These are phyloP conservation scores for Drosophila ficusphila DNA, from an alignment of 1,140 invertebrate genomes.

Conservation along the genomic window DNA sequence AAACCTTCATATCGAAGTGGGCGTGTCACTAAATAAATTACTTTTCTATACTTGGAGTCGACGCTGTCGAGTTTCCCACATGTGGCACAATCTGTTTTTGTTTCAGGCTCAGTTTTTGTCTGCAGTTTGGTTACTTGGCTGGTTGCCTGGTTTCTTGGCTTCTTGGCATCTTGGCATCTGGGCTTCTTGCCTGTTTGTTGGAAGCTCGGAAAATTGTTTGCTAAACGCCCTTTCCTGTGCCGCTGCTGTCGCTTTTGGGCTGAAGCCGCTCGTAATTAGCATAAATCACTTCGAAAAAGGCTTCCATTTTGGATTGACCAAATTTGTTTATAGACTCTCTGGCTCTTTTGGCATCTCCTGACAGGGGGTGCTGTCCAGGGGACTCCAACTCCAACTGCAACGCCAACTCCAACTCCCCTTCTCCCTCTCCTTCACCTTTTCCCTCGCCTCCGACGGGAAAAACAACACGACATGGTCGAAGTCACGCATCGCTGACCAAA, in stretches of 20 bases:
- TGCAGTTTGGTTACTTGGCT: not conserved
- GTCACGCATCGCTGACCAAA: constrained; percentile 82
- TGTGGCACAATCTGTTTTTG: constrained; percentile 42
- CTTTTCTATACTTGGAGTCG: constrained; percentile 71
- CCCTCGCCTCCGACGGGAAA: constrained; percentile 15
- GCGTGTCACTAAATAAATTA: constrained; percentile 82
- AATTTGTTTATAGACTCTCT: constrained; percentile 80
- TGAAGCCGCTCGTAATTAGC: constrained; percentile 77
- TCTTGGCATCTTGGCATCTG: constrained; percentile 9
- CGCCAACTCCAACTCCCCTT: too few species aligned
- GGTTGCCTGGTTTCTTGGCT: not conserved
- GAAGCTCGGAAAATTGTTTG: constrained; percentile 73
- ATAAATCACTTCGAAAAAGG: constrained; percentile 82
- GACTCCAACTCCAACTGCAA: too few species aligned
- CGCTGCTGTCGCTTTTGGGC: constrained; percentile 50
- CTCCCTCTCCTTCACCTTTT: constrained; percentile 9
- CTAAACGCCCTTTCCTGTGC: constrained; percentile 77
- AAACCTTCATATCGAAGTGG: constrained; percentile 75
- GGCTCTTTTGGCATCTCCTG: constrained; percentile 76
- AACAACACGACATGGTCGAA: constrained; percentile 73
- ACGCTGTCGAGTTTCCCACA: constrained; percentile 48
- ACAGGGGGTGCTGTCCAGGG: constrained; percentile 16
- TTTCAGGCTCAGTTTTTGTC: constrained; percentile 7
- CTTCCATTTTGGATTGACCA: constrained; percentile 80
- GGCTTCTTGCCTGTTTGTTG: constrained; percentile 17